These are phyloP conservation scores for Lottia scabra DNA, from an alignment of 2,888 invertebrate genomes.

Conservation along the genomic window DNA sequence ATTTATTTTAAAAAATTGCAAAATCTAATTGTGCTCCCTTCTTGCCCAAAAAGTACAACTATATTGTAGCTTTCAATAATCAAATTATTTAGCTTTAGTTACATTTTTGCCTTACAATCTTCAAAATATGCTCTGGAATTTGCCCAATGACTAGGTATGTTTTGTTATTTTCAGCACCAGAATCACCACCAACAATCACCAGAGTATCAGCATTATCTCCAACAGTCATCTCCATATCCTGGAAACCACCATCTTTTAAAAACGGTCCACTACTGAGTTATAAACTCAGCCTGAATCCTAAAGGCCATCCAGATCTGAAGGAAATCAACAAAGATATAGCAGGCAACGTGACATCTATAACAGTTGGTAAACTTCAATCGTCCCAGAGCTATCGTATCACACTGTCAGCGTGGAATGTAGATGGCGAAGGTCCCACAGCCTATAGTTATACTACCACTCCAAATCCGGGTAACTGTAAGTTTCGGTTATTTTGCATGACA, in stretches of 20 bases:
- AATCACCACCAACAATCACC: constrained; percentile 79
- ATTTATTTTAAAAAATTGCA: too few species aligned
- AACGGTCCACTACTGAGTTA: constrained; percentile 91
- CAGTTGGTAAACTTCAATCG: constrained; percentile 51
- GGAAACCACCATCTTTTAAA: constrained; percentile 88
- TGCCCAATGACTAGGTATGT: too few species aligned
- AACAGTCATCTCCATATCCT: constrained; percentile 86
- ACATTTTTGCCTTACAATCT: too few species aligned
- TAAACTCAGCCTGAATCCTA: constrained; percentile 79
- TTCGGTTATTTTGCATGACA: constrained; percentile 19
- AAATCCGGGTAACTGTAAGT: constrained; percentile 50
- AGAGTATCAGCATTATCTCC: constrained; percentile 78
- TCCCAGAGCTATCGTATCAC: constrained; percentile 46
- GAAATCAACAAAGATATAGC: constrained; percentile 42
- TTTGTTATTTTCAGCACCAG: constrained; percentile 82
- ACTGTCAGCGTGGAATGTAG: constrained; percentile 51
- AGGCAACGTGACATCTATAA: constrained; percentile 48
- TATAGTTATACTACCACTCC: constrained; percentile 47
- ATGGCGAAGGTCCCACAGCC: constrained; percentile 53
- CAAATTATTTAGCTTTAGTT: too few species aligned
- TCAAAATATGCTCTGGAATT: too few species aligned
- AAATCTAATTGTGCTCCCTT: too few species aligned
- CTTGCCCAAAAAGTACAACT: too few species aligned
- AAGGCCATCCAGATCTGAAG: constrained; percentile 47
- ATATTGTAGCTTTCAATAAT: too few species aligned